Evolutionary conservation across 2,888 invertebrate genomes (phyloP).

Genomic region (Ligdia adustata): DNA sequence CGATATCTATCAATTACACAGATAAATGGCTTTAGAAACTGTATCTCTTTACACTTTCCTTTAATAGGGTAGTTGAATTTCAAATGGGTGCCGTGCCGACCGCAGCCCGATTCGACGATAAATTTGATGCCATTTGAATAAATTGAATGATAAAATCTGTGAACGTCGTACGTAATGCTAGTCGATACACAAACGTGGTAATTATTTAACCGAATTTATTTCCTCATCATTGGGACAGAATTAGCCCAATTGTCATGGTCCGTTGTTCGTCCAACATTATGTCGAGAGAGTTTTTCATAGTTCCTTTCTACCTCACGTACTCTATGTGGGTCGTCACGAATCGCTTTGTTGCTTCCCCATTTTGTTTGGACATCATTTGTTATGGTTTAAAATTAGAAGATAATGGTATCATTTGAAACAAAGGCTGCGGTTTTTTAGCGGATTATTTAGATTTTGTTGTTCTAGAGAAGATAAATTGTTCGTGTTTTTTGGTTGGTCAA

Average conservation of each 20-base stretch:
- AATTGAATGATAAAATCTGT: slow-evolving; percentile 17
- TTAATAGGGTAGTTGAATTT: slow-evolving; percentile 38
- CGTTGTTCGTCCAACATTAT: slow-evolving; percentile 56
- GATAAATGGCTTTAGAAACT: slow-evolving; percentile 64
- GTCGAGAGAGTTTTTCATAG: slow-evolving; percentile 57
- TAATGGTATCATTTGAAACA: slow-evolving; percentile 27
- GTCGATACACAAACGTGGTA: slow-evolving; percentile 11
- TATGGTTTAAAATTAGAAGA: slow-evolving; percentile 31
- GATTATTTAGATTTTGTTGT: slow-evolving; percentile 26
- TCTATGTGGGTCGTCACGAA: slow-evolving; percentile 67
- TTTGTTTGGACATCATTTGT: slow-evolving; percentile 43
- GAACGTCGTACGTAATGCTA: slow-evolving; percentile 5
- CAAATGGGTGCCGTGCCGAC: slow-evolving; percentile 22
- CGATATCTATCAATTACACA: slow-evolving; percentile 68
- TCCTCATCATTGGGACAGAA: slow-evolving; percentile 44
- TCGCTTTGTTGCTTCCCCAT: slow-evolving; percentile 63
- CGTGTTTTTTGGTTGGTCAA: slow-evolving; percentile 41
- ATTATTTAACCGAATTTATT: slow-evolving; percentile 24
- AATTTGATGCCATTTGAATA: slow-evolving; percentile 31
- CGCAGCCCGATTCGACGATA: slow-evolving; percentile 19
- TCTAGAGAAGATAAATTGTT: slow-evolving; percentile 30
- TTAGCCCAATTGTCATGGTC: slow-evolving; percentile 52
- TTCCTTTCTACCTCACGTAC: slow-evolving; percentile 56
- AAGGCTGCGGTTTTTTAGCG: slow-evolving; percentile 22
- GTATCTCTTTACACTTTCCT: slow-evolving; percentile 51